phyloP scores from a whole-genome alignment of 1,140 invertebrate genomes.

The Achroia grisella region DNA sequence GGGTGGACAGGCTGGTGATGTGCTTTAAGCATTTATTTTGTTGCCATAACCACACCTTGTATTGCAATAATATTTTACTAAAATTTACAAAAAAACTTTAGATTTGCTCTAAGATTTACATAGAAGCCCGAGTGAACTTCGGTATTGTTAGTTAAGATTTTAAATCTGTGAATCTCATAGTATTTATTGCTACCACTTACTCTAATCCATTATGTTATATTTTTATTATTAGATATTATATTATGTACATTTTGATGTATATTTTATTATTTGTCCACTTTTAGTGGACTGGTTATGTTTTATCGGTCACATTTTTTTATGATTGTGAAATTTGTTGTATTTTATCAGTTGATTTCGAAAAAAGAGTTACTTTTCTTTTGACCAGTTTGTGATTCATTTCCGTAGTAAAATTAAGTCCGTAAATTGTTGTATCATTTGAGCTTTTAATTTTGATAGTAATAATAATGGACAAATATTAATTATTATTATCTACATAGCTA shows the following conservation, averaged over 20 bases:
- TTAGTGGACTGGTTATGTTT: slow-evolving; percentile 61
- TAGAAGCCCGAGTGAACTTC: slow-evolving; percentile 54
- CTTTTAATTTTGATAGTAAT: slow-evolving; percentile 36
- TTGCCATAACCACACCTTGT: slow-evolving; percentile 72
- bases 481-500: slow-evolving; percentile 44
- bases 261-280: slow-evolving; percentile 67
- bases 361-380: slow-evolving; percentile 51
- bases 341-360: slow-evolving; percentile 62
- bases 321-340: slow-evolving; percentile 68
- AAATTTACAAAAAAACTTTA: slow-evolving; percentile 66
- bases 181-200: slow-evolving; percentile 71
- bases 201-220: slow-evolving; percentile 67
- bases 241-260: slow-evolving; percentile 73
- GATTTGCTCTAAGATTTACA: slow-evolving; percentile 60
- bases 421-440: slow-evolving; percentile 52
- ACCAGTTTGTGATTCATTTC: slow-evolving; percentile 49
- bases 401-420: slow-evolving; percentile 41
- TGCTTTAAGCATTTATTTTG: slow-evolving; percentile 75
- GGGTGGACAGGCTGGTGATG: slow-evolving; percentile 67
- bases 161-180: slow-evolving; percentile 73
- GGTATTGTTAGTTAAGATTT: slow-evolving; percentile 72
- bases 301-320: slow-evolving; percentile 61
- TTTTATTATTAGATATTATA: slow-evolving; percentile 69
- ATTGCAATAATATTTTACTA: slow-evolving; percentile 73
- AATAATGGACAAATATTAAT: slow-evolving; percentile 36